These are phyloP conservation scores for Chondrosia reniformis DNA, from an alignment of 37 sponge, comb jelly and placozoan species.

Conservation along the genomic window DNA sequence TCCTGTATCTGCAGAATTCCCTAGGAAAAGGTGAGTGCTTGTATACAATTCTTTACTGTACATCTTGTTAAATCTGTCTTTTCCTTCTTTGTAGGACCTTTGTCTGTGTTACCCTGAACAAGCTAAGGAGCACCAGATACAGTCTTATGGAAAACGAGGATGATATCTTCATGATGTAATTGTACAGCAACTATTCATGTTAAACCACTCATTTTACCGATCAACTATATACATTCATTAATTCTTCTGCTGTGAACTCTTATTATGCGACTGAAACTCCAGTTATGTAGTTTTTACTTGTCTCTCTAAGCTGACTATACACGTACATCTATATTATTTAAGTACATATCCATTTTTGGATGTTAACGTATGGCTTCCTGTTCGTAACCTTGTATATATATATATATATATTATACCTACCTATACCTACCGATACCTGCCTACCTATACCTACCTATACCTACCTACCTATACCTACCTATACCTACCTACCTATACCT, in stretches of 20 bases:
- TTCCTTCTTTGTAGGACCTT: constrained; percentile 1
- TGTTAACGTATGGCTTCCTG: neutral
- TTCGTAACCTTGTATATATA: neutral
- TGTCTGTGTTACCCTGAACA: neutral
- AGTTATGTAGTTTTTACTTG: neutral
- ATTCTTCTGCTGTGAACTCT: neutral
- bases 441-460: no score
- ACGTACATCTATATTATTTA: neutral
- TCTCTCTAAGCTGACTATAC: neutral
- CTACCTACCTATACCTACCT: no score
- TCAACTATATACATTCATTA: neutral
- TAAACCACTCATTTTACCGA: neutral
- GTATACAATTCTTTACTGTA: neutral
- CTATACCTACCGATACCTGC: no score
- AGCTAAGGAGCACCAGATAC: neutral
- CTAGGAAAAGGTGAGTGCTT: no score
- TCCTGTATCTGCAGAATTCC: neutral
- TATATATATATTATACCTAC: no score
- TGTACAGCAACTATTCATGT: neutral
- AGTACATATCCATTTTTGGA: neutral
- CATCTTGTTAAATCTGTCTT: neutral
- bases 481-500: no score
- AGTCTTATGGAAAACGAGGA: constrained; percentile 14
- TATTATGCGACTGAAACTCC: neutral
- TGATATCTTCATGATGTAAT: constrained; percentile 21